Conservation (phyloP, 2,113 vertebrate species). For the Thunnus thynnus region DNA sequence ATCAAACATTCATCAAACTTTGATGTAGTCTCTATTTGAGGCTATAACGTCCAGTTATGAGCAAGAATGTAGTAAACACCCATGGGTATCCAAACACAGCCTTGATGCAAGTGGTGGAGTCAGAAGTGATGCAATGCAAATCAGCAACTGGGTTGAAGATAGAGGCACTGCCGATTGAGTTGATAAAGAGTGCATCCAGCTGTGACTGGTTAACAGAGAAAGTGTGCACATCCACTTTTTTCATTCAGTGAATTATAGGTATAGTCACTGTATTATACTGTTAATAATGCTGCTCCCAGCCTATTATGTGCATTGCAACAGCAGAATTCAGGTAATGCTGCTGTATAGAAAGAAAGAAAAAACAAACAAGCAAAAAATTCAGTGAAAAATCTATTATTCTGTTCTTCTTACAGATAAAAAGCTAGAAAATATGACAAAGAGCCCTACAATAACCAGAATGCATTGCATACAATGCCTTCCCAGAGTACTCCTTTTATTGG, state of each 20-base stretch:
- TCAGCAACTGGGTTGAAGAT: not conserved
- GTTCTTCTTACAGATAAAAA: not conserved
- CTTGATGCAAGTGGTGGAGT: not conserved
- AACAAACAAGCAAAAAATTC: no score
- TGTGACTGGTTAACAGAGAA: conserved; percentile 8
- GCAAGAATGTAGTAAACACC: not conserved
- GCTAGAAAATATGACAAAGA: not conserved
- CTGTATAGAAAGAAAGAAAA: no score
- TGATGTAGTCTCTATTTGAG: conserved; percentile 6
- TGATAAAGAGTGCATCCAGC: not conserved
- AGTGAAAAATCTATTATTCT: no score
- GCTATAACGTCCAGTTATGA: not conserved
- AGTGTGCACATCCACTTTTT: no score
- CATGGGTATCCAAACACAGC: not conserved
- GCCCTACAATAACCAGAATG: no score
- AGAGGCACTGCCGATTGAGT: not conserved
- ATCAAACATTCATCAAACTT: conserved; percentile 30
- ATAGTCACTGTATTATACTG: no score
- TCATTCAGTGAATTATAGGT: no score
- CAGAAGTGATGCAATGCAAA: conserved; percentile 1
- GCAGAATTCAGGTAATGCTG: no score
- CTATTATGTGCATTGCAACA: no score
- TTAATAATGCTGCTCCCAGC: no score
- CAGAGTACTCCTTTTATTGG: not conserved
- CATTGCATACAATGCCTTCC: no score